These are phyloP conservation scores for Ferrisia virgata DNA, from an alignment of 2,888 invertebrate genomes.

Conservation along the genomic window DNA sequence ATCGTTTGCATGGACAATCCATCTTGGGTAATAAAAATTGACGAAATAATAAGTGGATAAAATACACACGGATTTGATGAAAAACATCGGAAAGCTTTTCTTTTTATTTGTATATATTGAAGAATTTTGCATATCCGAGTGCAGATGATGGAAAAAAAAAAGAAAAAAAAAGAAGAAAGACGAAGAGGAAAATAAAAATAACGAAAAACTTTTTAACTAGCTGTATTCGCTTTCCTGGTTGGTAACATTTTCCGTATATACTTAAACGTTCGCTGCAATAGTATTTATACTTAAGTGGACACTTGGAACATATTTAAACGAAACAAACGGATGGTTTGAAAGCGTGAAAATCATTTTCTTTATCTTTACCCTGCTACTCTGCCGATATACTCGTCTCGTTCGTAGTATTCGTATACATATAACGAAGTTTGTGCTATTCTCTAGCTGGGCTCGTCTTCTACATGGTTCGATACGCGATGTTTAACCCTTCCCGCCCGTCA, in stretches of 20 bases:
- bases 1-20: neutral
- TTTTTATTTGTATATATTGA: neutral
- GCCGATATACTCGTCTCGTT: neutral
- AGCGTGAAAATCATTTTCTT: conserved; percentile 29
- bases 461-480: neutral
- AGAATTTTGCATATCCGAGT: neutral
- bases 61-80: neutral
- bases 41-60: conserved; percentile 33
- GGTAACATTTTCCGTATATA: neutral
- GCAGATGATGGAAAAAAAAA: neutral
- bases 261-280: neutral
- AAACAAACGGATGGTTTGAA: conserved; percentile 19
- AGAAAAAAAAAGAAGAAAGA: no score
- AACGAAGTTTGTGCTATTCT: neutral
- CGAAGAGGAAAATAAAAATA: no score
- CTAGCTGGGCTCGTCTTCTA: neutral
- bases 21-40: conserved; percentile 8
- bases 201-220: neutral
- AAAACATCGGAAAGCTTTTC: conserved; percentile 16
- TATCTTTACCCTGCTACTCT: neutral
- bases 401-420: neutral
- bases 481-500: neutral
- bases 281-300: neutral
- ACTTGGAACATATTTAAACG: conserved; percentile 23
- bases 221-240: neutral